Conservation (phyloP, 1,140 invertebrate species). For the Dufourea novaeangliae region DNA sequence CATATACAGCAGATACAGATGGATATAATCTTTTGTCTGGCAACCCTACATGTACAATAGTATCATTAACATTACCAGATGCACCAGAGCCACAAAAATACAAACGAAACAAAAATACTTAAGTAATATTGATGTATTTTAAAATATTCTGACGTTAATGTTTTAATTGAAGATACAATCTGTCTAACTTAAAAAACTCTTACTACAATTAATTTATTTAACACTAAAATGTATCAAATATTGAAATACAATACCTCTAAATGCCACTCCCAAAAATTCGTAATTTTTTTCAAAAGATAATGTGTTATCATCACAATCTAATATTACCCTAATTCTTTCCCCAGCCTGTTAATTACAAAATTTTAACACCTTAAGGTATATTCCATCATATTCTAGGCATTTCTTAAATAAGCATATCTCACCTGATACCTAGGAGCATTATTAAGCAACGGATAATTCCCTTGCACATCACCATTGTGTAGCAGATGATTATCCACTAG, state of each 20-base stretch:
- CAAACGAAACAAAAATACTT: neutral
- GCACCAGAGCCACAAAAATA: neutral
- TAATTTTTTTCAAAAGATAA: conserved; percentile 99
- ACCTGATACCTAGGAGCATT: conserved; percentile 99
- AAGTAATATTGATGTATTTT: neutral
- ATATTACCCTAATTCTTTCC: conserved; percentile 96
- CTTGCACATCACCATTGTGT: conserved; percentile 97
- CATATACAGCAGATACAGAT: conserved; percentile 98
- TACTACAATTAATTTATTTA: neutral
- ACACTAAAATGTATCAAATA: conserved; percentile 18
- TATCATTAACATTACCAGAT: neutral
- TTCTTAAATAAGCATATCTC: conserved; percentile 26
- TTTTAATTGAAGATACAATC: neutral
- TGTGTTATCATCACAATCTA: conserved; percentile 98
- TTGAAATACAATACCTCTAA: conserved; percentile 87
- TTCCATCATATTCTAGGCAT: neutral
- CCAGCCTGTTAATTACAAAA: conserved; percentile 88
- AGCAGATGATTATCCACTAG: conserved; percentile 98
- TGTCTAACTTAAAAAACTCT: neutral
- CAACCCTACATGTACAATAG: conserved; percentile 85
- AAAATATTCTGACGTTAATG: neutral
- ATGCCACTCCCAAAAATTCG: conserved; percentile 99
- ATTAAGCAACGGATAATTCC: conserved; percentile 96
- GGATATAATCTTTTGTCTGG: conserved; percentile 97
- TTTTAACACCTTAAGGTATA: conserved; percentile 22